Evolutionary conservation across 2,797 vertebrate species (phyloP), one percentile per base, ranked within the genome.

Genomic region (Pangasius larnaudii): DNA sequence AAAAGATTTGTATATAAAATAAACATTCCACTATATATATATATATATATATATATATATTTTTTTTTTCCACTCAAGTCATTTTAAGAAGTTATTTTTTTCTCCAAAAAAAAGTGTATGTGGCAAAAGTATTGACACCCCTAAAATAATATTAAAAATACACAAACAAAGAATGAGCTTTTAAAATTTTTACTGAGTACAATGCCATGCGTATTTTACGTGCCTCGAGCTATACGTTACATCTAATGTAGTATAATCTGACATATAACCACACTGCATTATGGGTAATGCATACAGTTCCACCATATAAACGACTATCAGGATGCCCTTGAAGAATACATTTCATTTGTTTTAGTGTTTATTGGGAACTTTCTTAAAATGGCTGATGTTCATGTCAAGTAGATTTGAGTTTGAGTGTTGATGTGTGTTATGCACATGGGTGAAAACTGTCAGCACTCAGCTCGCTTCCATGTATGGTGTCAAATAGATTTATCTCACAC

Each of bases 391-490:
- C 9, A 49, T 24, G 81, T 51, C 81, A 49, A 67, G 42, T 19
- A 49, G 33, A 80, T 56, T 81, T 11, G 75, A 24, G 24, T 42
- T 2, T 5, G 86, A 85, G 46, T 1, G 2, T 39, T 85, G 84
- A 59, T 77, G 51, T 13, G 75, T 58, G n/a, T 78, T 14, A 30
- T 59, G 56, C 81, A 75, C 80, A 83, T 84, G 63, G 80, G 56
- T 53, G 56, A 46, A 30, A 67, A 67, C 27, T 65, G 59, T 83
- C 80, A 77, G 81, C 22, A 27, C 82, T 69, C 46, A 42, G 87
- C 83, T 80, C 56, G 51, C 71, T 65, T 90, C 16, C 59, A 86
- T 75, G 87, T 75, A 69, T 84, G 46, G 59, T 71, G 65, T 90
- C 82, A 71, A 51, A 71, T 72, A 80, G 71, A 61, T 65, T 58